Evolutionary conservation across 2,888 invertebrate species (phyloP).

Genomic region (Phania funesta): DNA sequence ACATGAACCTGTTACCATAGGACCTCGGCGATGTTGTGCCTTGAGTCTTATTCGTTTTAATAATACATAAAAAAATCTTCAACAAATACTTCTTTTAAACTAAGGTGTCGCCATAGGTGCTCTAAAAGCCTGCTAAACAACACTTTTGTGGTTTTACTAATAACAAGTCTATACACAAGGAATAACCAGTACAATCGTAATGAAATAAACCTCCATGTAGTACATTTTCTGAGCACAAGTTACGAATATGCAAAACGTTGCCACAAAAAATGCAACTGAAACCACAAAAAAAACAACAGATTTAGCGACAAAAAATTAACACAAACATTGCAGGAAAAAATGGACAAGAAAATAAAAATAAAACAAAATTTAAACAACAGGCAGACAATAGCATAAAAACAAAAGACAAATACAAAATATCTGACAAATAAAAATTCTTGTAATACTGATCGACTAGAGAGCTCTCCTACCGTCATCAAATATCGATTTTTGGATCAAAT

Average conservation of each 20-base stretch:
- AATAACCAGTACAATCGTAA: slow-evolving; percentile 29
- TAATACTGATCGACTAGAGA: neutral
- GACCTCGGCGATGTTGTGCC: no score
- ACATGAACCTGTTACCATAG: no score
- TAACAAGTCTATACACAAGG: slow-evolving; percentile 47
- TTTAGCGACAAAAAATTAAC: slow-evolving; percentile 76
- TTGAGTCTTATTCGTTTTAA: no score
- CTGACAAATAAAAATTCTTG: neutral
- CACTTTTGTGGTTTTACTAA: slow-evolving; percentile 16
- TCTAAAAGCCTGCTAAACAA: neutral
- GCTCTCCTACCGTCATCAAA: neutral
- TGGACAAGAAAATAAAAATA: slow-evolving; percentile 33
- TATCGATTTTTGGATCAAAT: no score
- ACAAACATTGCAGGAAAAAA: slow-evolving; percentile 63
- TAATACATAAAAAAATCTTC: no score
- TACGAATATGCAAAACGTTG: slow-evolving; percentile 72
- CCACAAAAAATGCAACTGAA: slow-evolving; percentile 10
- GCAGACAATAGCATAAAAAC: slow-evolving; percentile 51
- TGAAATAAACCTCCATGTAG: neutral
- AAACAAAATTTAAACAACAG: slow-evolving; percentile 27
- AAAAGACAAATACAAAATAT: slow-evolving; percentile 13
- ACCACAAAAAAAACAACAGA: slow-evolving; percentile 58
- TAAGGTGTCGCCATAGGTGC: neutral
- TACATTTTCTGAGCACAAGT: slow-evolving; percentile 69
- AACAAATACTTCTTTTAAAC: no score